Percentiles rank a stretch among this genome's conserved stretches.
Evolutionary conservation across 2,113 vertebrate species (phyloP).

Genomic region (Leiothrix lutea): DNA sequence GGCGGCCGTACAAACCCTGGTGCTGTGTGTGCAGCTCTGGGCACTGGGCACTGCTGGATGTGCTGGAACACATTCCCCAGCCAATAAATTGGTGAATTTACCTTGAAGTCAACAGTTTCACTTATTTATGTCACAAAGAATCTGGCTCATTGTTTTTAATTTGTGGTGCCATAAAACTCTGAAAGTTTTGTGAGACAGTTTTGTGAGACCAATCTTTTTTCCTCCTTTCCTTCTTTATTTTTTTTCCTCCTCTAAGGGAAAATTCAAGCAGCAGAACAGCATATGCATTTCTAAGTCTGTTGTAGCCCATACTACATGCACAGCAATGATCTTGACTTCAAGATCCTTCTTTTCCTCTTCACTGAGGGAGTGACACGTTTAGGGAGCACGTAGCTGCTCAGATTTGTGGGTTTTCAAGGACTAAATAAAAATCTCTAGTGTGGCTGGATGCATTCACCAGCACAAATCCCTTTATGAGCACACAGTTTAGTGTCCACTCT

Average conservation of each 20-base stretch:
- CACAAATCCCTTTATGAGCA: conserved; percentile 21
- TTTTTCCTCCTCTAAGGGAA: neutral
- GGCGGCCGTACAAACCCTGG: neutral
- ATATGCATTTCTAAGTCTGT: neutral
- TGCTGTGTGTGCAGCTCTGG: neutral
- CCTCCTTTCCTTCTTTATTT: neutral
- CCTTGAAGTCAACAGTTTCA: conserved; percentile 20
- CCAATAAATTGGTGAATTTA: neutral
- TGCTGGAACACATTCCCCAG: neutral
- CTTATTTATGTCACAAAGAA: neutral
- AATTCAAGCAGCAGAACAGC: neutral
- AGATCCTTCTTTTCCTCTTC: neutral
- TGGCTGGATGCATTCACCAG: neutral
- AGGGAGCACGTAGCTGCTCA: neutral
- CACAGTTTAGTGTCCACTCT: neutral
- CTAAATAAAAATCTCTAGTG: conserved; percentile 40
- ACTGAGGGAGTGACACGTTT: neutral
- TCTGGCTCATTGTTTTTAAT: conserved; percentile 16
- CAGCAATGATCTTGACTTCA: neutral
- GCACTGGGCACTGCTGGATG: neutral
- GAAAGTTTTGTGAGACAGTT: conserved; percentile 3
- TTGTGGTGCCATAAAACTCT: neutral
- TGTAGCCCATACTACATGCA: neutral
- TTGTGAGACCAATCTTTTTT: neutral
- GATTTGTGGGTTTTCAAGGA: conserved; percentile 39